These are phyloP conservation scores for Bovichtus diacanthus DNA, from an alignment of 2,797 vertebrate genomes.

Conservation along the genomic window DNA sequence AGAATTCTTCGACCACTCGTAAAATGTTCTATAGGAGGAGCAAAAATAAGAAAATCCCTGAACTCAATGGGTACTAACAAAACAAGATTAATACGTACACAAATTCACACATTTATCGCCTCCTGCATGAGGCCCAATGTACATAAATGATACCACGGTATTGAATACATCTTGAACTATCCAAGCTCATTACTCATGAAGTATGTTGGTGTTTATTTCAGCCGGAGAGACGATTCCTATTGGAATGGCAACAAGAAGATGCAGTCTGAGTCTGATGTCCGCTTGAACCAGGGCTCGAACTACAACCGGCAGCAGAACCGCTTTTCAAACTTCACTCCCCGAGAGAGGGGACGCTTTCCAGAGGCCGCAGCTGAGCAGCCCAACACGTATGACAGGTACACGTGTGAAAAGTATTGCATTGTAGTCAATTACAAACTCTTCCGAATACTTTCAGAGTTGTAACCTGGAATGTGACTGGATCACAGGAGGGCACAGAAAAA, in stretches of 20 bases:
- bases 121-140: no score
- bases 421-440: no score
- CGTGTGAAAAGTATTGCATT: not conserved
- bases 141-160: not conserved
- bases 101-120: no score
- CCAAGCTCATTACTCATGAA: not conserved
- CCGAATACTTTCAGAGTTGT: no score
- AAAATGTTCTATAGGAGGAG: no score
- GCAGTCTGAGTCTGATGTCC: conserved; percentile 89
- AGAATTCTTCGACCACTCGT: no score
- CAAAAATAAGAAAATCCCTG: no score
- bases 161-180: not conserved
- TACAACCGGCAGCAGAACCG: conserved; percentile 93
- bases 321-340: conserved; percentile 92
- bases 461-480: no score
- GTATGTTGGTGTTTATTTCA: conserved; percentile 50
- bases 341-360: conserved; percentile 91
- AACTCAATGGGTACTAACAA: no score
- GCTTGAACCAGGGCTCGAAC: conserved; percentile 91
- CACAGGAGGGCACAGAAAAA: no score
- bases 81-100: no score
- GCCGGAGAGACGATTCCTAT: conserved; percentile 93
- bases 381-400: conserved; percentile 91
- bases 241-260: conserved; percentile 97
- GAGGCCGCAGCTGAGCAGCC: conserved; percentile 87